Evolutionary conservation across 2,888 invertebrate genomes (phyloP).

Genomic region (Agrotis puta): DNA sequence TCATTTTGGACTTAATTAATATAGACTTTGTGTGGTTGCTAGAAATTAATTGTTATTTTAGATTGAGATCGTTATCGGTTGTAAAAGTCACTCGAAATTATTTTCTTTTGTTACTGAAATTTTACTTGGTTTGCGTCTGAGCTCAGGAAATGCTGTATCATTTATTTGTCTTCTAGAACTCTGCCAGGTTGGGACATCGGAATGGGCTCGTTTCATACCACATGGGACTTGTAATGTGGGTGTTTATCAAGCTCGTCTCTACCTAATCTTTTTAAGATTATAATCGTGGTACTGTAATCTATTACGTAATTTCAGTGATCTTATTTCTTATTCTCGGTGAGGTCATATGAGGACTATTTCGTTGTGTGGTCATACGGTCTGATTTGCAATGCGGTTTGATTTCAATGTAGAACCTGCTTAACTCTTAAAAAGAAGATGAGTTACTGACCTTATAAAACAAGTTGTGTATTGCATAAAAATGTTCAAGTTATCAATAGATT

Average conservation of each 20-base stretch:
- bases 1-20: constrained; percentile 49
- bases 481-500: constrained; percentile 24
- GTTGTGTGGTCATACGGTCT: no score
- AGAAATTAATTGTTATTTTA: constrained; percentile 26
- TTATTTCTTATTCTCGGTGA: no score
- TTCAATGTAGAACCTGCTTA: constrained; percentile 23
- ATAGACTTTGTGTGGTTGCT: constrained; percentile 4
- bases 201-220: neutral
- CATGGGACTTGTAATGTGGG: neutral
- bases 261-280: no score
- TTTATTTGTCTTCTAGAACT: no score
- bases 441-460: constrained; percentile 54
- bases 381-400: neutral
- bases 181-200: no score
- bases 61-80: constrained; percentile 2
- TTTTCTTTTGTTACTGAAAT: neutral
- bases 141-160: no score
- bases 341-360: no score
- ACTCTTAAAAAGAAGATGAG: constrained; percentile 30
- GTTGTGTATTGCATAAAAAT: constrained; percentile 55
- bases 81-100: neutral
- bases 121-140: neutral
- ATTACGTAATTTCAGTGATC: no score
- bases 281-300: no score
- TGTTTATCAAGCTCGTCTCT: no score